A percentile compares a stretch with the other conserved stretches of the same genome.
These are phyloP conservation scores for Acipenser ruthenus DNA, from an alignment of 2,797 vertebrate species.

Conservation along the genomic window DNA sequence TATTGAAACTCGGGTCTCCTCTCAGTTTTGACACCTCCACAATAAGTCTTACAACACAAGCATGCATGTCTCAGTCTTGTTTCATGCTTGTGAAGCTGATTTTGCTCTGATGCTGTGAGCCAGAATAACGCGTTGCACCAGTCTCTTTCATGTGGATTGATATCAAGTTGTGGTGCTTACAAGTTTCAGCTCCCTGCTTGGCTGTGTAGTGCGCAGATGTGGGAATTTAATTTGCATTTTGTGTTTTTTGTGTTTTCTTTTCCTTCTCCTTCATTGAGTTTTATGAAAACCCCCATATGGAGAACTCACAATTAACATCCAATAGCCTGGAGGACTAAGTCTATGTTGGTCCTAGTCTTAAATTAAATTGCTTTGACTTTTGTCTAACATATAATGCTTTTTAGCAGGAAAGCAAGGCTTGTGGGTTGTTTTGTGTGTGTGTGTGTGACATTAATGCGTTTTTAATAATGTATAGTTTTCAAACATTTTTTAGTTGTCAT, in stretches of 20 bases:
- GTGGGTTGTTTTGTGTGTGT: neutral
- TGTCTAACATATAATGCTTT: neutral
- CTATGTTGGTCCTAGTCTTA: conserved; percentile 5
- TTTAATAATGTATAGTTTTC: neutral
- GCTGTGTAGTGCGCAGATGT: conserved; percentile 41
- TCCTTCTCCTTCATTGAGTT: conserved; percentile 15
- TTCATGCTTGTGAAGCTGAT: neutral
- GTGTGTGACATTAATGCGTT: neutral
- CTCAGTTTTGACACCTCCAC: too few relatives aligned
- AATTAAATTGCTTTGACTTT: conserved; percentile 6
- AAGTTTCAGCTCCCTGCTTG: conserved; percentile 59
- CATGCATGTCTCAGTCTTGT: too few relatives aligned
- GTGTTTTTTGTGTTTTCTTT: neutral
- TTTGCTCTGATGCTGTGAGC: neutral
- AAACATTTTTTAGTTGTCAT: neutral
- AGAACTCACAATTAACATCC: conserved; percentile 7
- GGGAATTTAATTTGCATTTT: neutral
- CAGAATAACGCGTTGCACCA: neutral
- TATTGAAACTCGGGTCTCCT: too few relatives aligned
- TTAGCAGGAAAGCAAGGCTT: neutral
- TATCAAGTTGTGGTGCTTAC: conserved; percentile 28
- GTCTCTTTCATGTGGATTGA: neutral
- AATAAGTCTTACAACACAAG: too few relatives aligned
- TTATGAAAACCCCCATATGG: conserved; percentile 6
- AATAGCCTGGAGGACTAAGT: conserved; percentile 8